A percentile compares a stretch with the other conserved stretches of the same genome.
Evolutionary conservation across 2,888 invertebrate genomes (phyloP).

Genomic region (Athrips mouffetella): DNA sequence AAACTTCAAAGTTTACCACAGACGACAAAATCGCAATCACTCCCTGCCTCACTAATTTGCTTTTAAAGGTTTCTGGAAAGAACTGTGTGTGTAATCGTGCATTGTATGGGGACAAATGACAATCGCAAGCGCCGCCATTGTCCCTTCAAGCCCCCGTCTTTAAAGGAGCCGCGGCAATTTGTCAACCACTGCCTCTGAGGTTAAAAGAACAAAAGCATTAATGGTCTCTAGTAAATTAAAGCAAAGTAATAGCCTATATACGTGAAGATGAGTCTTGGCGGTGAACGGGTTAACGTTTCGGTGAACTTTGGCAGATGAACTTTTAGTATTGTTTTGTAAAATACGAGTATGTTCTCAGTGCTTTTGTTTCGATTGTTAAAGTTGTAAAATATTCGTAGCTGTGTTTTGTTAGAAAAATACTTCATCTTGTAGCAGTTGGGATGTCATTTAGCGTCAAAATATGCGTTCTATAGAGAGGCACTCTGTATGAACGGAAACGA

Average conservation of each 20-base stretch:
- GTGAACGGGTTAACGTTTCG: not conserved
- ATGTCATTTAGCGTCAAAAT: no score
- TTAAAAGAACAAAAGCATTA: conserved; percentile 56
- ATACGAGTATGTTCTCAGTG: no score
- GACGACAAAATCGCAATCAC: not conserved
- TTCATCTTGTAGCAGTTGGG: no score
- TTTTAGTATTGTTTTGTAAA: not conserved
- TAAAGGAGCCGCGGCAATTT: conserved; percentile 66
- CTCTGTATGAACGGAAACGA: no score
- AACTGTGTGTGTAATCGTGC: conserved; percentile 67
- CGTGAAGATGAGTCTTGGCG: not conserved
- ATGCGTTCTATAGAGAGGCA: no score
- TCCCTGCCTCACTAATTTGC: conserved; percentile 55
- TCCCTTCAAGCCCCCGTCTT: conserved; percentile 24
- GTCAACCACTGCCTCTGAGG: conserved; percentile 48
- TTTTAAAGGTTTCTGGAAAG: conserved; percentile 72
- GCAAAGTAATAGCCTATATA: conserved; percentile 10
- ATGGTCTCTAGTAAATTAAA: conserved; percentile 47
- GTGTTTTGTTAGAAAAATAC: no score
- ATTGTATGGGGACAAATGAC: conserved; percentile 64
- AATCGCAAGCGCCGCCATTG: conserved; percentile 45
- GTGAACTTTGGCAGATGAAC: not conserved
- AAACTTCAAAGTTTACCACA: not conserved
- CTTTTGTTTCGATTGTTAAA: not conserved
- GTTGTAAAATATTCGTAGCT: no score